Evolutionary conservation across 1,140 invertebrate genomes (phyloP).

Genomic region (Zaprionus capensis): DNA sequence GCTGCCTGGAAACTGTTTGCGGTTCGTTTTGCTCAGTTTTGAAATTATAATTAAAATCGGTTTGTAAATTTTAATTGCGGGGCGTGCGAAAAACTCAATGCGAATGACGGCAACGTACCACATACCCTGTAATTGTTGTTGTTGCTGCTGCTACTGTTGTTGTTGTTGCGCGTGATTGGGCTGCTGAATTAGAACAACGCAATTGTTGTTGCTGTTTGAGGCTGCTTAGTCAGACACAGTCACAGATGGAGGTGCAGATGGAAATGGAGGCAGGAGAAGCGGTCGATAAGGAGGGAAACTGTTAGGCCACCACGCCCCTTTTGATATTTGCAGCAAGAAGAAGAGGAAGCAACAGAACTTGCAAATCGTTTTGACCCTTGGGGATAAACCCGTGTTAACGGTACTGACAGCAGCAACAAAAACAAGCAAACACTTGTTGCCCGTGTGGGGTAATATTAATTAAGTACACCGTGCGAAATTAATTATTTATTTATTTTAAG

Average conservation of each 20-base stretch:
- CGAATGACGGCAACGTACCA: slow-evolving; percentile 51
- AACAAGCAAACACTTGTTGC: background rate
- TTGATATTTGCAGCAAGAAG: background rate
- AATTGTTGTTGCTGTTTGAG: slow-evolving; percentile 31
- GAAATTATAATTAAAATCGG: slow-evolving; percentile 76
- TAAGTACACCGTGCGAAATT: background rate
- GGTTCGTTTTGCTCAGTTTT: slow-evolving; percentile 56
- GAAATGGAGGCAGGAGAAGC: background rate
- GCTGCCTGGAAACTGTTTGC: slow-evolving; percentile 36
- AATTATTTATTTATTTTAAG: background rate
- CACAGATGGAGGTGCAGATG: background rate
- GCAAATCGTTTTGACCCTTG: background rate
- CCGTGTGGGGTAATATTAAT: background rate
- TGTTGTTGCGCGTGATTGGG: slow-evolving; percentile 59
- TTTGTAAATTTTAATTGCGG: slow-evolving; percentile 78
- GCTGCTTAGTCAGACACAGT: slow-evolving; percentile 24
- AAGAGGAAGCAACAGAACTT: background rate
- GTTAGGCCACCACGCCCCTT: background rate
- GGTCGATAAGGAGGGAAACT: background rate
- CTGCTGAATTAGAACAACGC: slow-evolving; percentile 71
- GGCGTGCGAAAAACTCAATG: slow-evolving; percentile 60
- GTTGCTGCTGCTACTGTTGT: slow-evolving; percentile 19
- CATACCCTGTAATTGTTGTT: slow-evolving; percentile 23
- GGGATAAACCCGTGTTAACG: background rate
- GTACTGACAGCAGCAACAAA: background rate